Conservation (phyloP, 2,113 vertebrate species). For the Sarotherodon lohbergeri region DNA sequence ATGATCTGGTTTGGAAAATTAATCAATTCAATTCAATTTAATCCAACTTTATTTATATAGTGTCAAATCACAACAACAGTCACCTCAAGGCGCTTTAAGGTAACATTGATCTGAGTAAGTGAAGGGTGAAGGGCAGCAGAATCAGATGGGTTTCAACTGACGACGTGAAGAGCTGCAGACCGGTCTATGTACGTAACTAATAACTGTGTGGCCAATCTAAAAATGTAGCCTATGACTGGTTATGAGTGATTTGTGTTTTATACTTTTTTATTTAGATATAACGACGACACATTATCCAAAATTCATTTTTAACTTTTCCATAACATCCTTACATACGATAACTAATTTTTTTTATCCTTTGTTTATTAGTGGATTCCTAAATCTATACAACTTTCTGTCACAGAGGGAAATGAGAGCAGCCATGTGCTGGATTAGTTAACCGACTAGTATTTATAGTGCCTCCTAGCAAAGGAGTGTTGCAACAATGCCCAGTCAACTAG, state of each 20-base stretch:
- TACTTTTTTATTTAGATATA: background rate
- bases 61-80: background rate
- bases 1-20: background rate
- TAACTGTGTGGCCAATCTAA: background rate
- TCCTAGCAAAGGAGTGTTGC: background rate
- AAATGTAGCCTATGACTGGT: background rate
- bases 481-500: background rate
- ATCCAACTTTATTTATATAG: background rate
- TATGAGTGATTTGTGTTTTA: background rate
- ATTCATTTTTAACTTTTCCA: background rate
- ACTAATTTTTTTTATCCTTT: background rate
- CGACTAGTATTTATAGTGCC: background rate
- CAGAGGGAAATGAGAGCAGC: background rate
- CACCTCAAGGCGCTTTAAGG: background rate
- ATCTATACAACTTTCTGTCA: background rate
- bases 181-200: background rate
- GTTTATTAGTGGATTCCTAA: background rate
- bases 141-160: background rate
- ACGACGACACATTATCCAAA: background rate
- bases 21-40: background rate
- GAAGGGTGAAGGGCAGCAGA: background rate
- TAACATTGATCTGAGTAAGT: background rate
- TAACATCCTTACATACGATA: background rate
- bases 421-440: background rate
- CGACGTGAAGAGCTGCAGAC: background rate